Base-by-base conservation (phyloP, 2,113 vertebrate genomes). In the Cariama cristata region DNA sequence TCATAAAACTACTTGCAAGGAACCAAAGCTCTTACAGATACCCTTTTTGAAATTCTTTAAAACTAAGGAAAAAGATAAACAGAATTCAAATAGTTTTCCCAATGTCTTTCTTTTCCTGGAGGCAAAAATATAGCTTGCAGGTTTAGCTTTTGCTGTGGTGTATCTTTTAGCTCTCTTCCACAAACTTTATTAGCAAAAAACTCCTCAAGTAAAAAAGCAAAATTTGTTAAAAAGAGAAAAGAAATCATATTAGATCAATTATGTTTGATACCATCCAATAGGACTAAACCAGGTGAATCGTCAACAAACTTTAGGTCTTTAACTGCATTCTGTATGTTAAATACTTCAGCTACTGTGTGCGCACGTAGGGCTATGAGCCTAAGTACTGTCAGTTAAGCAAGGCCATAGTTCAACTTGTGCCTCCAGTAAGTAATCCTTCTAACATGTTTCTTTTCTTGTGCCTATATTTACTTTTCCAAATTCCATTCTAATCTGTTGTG, bases 301-400 rank as follows among this genome's bases (percentile, higher is more conserved):
- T 5, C 40, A 50, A 26, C 1, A 1, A 30, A 17, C 5, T 11
- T 33, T 1, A 35, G 19, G 49, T 22, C 38, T 52, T 30, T 40
- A 11, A 83, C 18, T 23, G 30, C 11, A 33, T 21, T 62, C 12
- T 79, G 40, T 6, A 3, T 13, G 14, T 28, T 6, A 55, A 42
- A 47, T 8, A 42, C 27, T n/a, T 11, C 53, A 80, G 40, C 44
- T 59, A 5, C 14, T 40, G 62, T 28, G 19, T 11, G 11, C 12
- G 3, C 7, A 1, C 22, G 1, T 14, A 11, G 2, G 13, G 7
- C 38, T 30, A 5, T 3, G 20, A 33, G 55, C 10, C 0, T 13
- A 21, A 50, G n/a, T 13, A 16, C 19, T 5, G 33, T 13, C 53
- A 40, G 22, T 6, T 18, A 47, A 59, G 47, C 40, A 47, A 56